Conservation (phyloP, 2,888 invertebrate species). For the Drosophila conformis region DNA sequence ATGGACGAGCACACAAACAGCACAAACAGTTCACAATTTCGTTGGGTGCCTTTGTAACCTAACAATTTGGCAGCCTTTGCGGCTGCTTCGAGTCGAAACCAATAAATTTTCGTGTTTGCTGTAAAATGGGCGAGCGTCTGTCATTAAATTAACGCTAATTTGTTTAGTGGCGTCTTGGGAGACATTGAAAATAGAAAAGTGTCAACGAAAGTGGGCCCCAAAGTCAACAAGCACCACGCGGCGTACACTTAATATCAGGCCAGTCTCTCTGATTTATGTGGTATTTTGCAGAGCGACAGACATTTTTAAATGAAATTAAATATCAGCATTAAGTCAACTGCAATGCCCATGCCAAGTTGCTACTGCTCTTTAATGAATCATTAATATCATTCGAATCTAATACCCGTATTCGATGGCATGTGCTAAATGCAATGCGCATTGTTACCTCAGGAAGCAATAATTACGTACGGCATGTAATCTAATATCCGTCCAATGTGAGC, state of each 20-base stretch:
- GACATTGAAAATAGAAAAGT: slow-evolving; percentile 65
- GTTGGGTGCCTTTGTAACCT: slow-evolving; percentile 8
- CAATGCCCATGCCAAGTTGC: background rate
- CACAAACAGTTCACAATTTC: slow-evolving; percentile 36
- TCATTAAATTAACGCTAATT: slow-evolving; percentile 80
- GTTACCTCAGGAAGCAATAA: slow-evolving; percentile 60
- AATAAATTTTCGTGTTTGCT: slow-evolving; percentile 59
- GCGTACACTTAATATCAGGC: slow-evolving; percentile 44
- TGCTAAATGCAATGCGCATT: slow-evolving; percentile 47
- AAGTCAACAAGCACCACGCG: slow-evolving; percentile 26
- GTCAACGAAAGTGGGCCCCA: slow-evolving; percentile 40
- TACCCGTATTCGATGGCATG: slow-evolving; percentile 26
- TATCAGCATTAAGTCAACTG: background rate
- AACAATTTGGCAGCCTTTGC: slow-evolving; percentile 47
- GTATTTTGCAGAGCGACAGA: slow-evolving; percentile 10
- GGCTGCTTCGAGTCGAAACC: slow-evolving; percentile 41
- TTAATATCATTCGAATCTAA: slow-evolving; percentile 42
- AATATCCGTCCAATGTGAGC: slow-evolving; percentile 58
- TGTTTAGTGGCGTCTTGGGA: slow-evolving; percentile 78
- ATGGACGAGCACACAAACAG: slow-evolving; percentile 39
- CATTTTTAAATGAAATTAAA: slow-evolving; percentile 41
- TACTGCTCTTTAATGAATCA: slow-evolving; percentile 27
- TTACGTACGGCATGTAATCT: slow-evolving; percentile 60
- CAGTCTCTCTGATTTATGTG: slow-evolving; percentile 48
- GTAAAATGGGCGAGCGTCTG: slow-evolving; percentile 56